These are phyloP conservation scores for Phaetusa simplex DNA, from an alignment of 2,113 vertebrate genomes.

Conservation along the genomic window DNA sequence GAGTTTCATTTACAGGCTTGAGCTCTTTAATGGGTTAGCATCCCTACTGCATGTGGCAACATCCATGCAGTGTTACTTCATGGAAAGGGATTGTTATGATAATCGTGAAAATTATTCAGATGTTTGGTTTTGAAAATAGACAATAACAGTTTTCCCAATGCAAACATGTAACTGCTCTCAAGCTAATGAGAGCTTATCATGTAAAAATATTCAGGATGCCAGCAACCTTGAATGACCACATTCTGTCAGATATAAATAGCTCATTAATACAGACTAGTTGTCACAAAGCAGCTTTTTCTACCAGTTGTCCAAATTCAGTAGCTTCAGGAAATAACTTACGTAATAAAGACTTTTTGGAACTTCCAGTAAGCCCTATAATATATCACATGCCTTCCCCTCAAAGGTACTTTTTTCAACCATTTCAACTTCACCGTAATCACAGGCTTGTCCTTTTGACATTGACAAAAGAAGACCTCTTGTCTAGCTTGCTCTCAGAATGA, in stretches of 20 bases:
- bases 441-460: background rate
- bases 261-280: constrained; percentile 34
- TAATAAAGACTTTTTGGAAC: background rate
- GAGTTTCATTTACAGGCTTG: constrained; percentile 44
- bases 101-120: constrained; percentile 54
- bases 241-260: constrained; percentile 49
- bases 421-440: background rate
- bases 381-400: background rate
- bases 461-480: background rate
- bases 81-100: constrained; percentile 2
- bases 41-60: background rate
- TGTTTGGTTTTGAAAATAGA: constrained; percentile 42
- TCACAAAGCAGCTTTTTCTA: constrained; percentile 33
- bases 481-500: background rate
- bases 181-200: constrained; percentile 18
- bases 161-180: constrained; percentile 41
- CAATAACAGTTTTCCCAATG: constrained; percentile 16
- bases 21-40: constrained; percentile 39
- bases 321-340: background rate
- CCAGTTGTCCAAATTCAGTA: background rate
- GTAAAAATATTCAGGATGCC: constrained; percentile 44
- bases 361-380: background rate
- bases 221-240: constrained; percentile 35
- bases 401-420: background rate
- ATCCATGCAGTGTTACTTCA: background rate